Base-by-base conservation (phyloP, 2,797 vertebrate species). In the Gephyroberyx darwinii region DNA sequence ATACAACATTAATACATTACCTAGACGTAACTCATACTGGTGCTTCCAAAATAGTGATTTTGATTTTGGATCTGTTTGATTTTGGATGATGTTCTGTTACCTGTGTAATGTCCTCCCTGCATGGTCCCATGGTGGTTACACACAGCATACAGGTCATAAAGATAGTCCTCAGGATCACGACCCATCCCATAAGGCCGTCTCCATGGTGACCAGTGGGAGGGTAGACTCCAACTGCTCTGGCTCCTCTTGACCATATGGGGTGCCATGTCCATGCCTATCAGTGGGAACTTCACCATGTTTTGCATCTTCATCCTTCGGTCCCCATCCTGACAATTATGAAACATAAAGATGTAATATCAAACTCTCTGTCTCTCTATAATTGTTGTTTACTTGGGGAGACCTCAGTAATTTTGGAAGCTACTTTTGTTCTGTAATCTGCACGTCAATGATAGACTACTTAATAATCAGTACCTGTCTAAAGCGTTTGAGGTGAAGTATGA, bases 101-200 rank as follows among this genome's bases (percentile, higher is more conserved):
- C 97, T 91, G 97, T 99, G 82, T 99, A 99, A 84, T 99, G 98
- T 3, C 98, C 97, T 45, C 97, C 97, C 81, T 98, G 98, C 97
- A 99, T 98, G 91, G 96, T 98, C 79, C 98, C 97, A 6, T 99
- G 97, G 84, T 99, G 98, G 86, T 99, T 99, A 86, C 98, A 99
- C 81, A 99, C 96, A 8, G 98, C 98, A 19, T 99, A 99, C 69
- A 99, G 91, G 90, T 99, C 97, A 48, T 99, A 99, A 78, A 98
- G 92, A 84, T 96, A 98, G 88, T 99, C 98, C 87, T 99, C 97
- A 0, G 98, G 98, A 88, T 98, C 97, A 30, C 96, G 95, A n/a
- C 98, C 97, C 0, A 99, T 93, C 65, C 97, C 97, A 0, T 98
- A 99, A 2, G 98, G 96, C 43, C 96, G 93, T 85, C 98, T 94